Percentiles rank a stretch among this genome's conserved stretches.
phyloP scores from a whole-genome alignment of 2,113 vertebrate species.

The Hippocampus mohnikei region DNA sequence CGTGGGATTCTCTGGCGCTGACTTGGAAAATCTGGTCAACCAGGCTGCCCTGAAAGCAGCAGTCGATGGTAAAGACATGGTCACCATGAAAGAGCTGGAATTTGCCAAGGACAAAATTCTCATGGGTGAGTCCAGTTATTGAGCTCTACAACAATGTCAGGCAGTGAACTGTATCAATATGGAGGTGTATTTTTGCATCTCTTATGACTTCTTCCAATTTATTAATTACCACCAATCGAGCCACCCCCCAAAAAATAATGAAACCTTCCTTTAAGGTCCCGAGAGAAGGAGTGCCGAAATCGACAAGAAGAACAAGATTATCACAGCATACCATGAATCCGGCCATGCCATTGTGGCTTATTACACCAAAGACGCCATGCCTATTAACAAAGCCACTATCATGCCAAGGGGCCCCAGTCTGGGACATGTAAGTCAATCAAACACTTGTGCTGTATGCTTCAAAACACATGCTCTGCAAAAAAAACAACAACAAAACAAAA shows the following conservation, averaged over 20 bases:
- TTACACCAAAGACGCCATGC: conserved; percentile 97
- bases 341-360: conserved; percentile 95
- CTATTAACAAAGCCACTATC: conserved; percentile 98
- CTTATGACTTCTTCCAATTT: too few species aligned
- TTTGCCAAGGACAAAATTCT: conserved; percentile 99
- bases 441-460: not conserved
- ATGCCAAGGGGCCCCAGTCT: conserved; percentile 94
- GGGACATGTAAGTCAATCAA: conserved; percentile 82
- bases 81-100: conserved; percentile 93
- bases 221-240: too few species aligned
- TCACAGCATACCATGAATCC: conserved; percentile 95
- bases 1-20: conserved; percentile 96
- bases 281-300: conserved; percentile 94
- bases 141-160: too few species aligned
- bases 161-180: too few species aligned
- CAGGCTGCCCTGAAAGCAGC: conserved; percentile 96
- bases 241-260: too few species aligned
- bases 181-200: too few species aligned
- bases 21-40: conserved; percentile 97
- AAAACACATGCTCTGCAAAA: not conserved
- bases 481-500: too few species aligned
- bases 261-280: conserved; percentile 73
- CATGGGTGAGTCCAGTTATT: conserved; percentile 77
- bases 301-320: conserved; percentile 88
- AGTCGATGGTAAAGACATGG: conserved; percentile 94